Conservation (phyloP, 2,888 invertebrate species). For the Latheticus oryzae region DNA sequence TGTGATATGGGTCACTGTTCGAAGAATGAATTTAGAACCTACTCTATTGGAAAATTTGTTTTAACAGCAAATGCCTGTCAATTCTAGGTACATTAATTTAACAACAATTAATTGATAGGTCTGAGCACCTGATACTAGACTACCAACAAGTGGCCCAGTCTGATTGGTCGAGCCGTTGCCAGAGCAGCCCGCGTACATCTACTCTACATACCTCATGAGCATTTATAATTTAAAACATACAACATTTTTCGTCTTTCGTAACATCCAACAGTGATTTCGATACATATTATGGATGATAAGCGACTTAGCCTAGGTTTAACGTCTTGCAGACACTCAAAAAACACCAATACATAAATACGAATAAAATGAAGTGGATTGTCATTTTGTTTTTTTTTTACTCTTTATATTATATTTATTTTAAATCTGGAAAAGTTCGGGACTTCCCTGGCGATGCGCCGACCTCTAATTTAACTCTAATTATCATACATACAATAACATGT, state of each 20-base stretch:
- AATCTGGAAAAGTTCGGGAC: conserved; percentile 57
- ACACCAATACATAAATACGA: conserved; percentile 56
- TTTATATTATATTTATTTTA: too few species aligned
- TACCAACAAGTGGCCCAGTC: conserved; percentile 62
- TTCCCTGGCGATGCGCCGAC: conserved; percentile 50
- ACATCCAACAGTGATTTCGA: conserved; percentile 58
- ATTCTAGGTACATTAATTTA: conserved; percentile 62
- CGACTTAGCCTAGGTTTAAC: conserved; percentile 59
- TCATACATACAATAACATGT: conserved; percentile 65
- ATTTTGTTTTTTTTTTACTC: conserved; percentile 62
- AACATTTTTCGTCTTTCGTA: conserved; percentile 47
- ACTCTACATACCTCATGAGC: conserved; percentile 44
- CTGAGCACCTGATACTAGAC: conserved; percentile 63
- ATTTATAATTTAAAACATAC: conserved; percentile 56
- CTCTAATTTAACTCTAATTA: conserved; percentile 52
- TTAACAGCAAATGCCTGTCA: conserved; percentile 53
- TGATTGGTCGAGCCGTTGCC: conserved; percentile 53
- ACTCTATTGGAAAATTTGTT: conserved; percentile 32
- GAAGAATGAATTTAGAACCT: conserved; percentile 15
- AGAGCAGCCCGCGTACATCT: conserved; percentile 51
- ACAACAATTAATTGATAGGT: conserved; percentile 64
- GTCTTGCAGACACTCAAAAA: conserved; percentile 61
- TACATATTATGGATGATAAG: conserved; percentile 54
- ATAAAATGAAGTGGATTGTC: conserved; percentile 64
- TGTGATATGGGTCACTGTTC: conserved; percentile 36